Conservation (phyloP, 2,888 invertebrate species). For the Helleia helle region DNA sequence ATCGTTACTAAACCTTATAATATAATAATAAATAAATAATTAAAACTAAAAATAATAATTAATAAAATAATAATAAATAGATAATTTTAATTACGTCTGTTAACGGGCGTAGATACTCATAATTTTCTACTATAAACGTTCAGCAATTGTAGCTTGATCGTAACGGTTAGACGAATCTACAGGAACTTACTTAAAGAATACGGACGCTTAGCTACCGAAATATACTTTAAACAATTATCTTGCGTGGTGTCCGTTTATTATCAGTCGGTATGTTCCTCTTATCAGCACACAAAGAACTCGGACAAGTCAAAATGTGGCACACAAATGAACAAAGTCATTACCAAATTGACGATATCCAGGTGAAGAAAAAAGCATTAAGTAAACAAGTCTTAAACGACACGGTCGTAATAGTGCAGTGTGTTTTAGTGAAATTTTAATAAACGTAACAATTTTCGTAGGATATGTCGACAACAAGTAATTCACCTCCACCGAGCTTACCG, state of each 20-base stretch:
- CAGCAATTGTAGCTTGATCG: too few relatives aligned
- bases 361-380: constrained; percentile 68
- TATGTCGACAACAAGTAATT: constrained; percentile 44
- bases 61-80: too few relatives aligned
- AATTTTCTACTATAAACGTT: too few relatives aligned
- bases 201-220: constrained; percentile 54
- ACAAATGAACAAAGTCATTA: constrained; percentile 62
- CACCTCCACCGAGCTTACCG: constrained; percentile 45
- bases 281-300: constrained; percentile 56
- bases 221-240: constrained; percentile 56
- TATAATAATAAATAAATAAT: too few relatives aligned
- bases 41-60: too few relatives aligned
- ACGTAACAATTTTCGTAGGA: constrained; percentile 14
- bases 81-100: too few relatives aligned
- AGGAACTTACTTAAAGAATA: neutral
- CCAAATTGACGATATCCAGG: constrained; percentile 67
- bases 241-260: constrained; percentile 40
- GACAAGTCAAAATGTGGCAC: constrained; percentile 45
- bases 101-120: too few relatives aligned
- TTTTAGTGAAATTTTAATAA: constrained; percentile 25
- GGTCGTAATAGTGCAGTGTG: constrained; percentile 45
- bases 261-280: constrained; percentile 63
- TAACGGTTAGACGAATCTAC: too few relatives aligned
- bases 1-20: too few relatives aligned
- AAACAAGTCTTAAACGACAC: constrained; percentile 54